Evolutionary conservation across 35 echinoderm and acorn worm genomes (phyloP), one percentile per base, ranked within the genome.

Genomic region (Ptychodera flava): DNA sequence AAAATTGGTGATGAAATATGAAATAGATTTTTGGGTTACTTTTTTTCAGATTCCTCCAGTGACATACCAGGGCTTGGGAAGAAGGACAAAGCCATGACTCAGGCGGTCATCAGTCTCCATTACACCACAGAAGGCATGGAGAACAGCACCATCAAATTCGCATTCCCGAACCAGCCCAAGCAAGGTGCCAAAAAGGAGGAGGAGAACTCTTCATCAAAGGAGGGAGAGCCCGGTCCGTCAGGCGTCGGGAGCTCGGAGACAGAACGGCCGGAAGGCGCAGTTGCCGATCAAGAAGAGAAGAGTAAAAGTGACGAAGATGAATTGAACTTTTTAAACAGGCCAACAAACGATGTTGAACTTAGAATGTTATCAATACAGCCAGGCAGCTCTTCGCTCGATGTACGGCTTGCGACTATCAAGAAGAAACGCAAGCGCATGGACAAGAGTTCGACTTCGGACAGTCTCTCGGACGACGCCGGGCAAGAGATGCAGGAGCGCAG

Each of bases 371-470:
- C 45, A 64, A 64, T 64, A 64, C 45, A 64, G 45, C 45, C 45
- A 12, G 45, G 45, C 45, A 22, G 45, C 22, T 12, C 6, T 22
- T 64, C 45, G 6, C 45, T 64, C 45, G 45, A 64, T 64, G 45
- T 64, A 12, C 45, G 22, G 45, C 45, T 64, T 64, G 45, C 45
- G 45, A 64, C 45, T 12, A 64, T 64, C 22, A 64, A 64, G 22
- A 64, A 86, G 32, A 86, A 78, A 35, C 28, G 80, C 34, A 89
- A 89, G 38, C 79, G 87, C 15, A 89, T 79, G 37, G 32, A 52
- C 12, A 37, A 89, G 36, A 89, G 80, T 83, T 88, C 86, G 22
- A 27, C 78, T 31, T 89, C 87, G 1, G 52, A 80, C 32, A 89
- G 87, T 34, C 80, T 89, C 29, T 82, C 87, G 0, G 87, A 89